Evolutionary conservation across 2,797 vertebrate genomes (phyloP).

Genomic region (Cryptoblepharus egeriae): DNA sequence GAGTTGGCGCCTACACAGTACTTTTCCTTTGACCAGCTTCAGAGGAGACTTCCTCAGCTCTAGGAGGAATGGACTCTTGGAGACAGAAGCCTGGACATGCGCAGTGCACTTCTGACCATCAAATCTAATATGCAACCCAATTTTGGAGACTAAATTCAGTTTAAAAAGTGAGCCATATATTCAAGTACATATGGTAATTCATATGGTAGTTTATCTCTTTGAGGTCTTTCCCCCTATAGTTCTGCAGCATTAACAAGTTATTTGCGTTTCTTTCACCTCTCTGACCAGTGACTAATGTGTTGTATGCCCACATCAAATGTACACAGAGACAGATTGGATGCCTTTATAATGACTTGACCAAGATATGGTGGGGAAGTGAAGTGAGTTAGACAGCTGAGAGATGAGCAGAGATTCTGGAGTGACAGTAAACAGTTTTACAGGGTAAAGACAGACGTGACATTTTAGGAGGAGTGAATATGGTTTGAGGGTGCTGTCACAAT

Average conservation of each 20-base stretch:
- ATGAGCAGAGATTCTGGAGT: not conserved
- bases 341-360: slow-evolving; percentile 16
- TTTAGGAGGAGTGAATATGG: not conserved
- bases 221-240: not conserved
- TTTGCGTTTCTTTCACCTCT: not conserved
- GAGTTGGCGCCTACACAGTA: no score
- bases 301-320: not conserved
- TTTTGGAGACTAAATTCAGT: no score
- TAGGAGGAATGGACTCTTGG: no score
- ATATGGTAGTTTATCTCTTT: slow-evolving; percentile 24
- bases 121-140: no score
- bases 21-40: no score
- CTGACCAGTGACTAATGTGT: slow-evolving; percentile 4
- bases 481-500: not conserved
- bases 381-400: slow-evolving; percentile 12
- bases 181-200: no score
- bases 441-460: not conserved
- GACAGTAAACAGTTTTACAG: not conserved
- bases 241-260: not conserved
- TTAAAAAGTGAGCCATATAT: no score
- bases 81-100: no score
- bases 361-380: accelerated
- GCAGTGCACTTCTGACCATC: no score
- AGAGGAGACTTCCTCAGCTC: no score
- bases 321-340: not conserved